Evolutionary conservation across 2,888 invertebrate genomes (phyloP).

Genomic region (Iphiclides podalirius): DNA sequence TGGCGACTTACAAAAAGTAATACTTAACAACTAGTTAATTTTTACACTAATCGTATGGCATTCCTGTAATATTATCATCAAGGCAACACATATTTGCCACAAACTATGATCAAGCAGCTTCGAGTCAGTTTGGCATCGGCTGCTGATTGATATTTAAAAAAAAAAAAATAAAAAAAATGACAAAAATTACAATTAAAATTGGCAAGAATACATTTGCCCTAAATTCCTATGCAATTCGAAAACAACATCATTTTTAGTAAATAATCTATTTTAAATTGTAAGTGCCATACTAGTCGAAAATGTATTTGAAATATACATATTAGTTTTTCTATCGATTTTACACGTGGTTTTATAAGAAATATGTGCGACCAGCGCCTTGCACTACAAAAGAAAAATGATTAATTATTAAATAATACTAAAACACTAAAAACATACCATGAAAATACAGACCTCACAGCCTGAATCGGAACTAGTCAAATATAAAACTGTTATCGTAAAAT

Average conservation of each 20-base stretch:
- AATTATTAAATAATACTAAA: conserved; percentile 27
- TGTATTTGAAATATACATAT: neutral
- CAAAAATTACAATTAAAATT: conserved; percentile 17
- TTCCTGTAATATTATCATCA: conserved; percentile 66
- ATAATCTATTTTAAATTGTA: conserved; percentile 3
- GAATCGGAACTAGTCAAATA: conserved; percentile 38
- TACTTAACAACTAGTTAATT: conserved; percentile 48
- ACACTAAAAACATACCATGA: conserved; percentile 27
- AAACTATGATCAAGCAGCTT: conserved; percentile 62
- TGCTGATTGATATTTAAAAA: conserved; percentile 29
- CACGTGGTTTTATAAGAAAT: conserved; percentile 35
- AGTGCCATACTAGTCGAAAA: conserved; percentile 5
- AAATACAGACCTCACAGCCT: conserved; percentile 55
- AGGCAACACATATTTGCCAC: conserved; percentile 53
- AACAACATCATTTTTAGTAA: conserved; percentile 12
- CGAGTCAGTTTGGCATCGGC: conserved; percentile 45
- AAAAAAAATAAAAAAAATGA: conserved; percentile 25
- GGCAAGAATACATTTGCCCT: conserved; percentile 35
- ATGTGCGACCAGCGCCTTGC: conserved; percentile 59
- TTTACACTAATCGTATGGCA: conserved; percentile 60
- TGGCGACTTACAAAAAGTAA: conserved; percentile 4
- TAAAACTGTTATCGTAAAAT: conserved; percentile 15
- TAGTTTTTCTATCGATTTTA: conserved; percentile 11
- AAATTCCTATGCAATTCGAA: conserved; percentile 19
- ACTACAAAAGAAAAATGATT: conserved; percentile 28